These are phyloP conservation scores for Cottoperca gobio DNA, from an alignment of 2,797 vertebrate genomes.

Conservation along the genomic window DNA sequence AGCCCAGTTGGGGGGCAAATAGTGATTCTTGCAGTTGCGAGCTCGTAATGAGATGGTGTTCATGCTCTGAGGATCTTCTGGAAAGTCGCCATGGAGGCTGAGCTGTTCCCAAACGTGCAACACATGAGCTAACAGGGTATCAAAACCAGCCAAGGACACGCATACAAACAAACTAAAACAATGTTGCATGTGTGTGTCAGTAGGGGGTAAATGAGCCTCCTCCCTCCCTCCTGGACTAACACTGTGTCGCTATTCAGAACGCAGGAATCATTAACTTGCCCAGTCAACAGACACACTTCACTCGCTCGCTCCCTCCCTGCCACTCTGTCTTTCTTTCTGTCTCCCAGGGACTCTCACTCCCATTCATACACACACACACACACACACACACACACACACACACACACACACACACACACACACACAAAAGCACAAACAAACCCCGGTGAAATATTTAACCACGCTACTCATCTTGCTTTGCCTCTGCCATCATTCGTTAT, in stretches of 20 bases:
- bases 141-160: constrained; percentile 17
- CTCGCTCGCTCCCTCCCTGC: constrained; percentile 42
- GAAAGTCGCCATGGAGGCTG: constrained; percentile 27
- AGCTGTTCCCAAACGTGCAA: constrained; percentile 31
- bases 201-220: constrained; percentile 65
- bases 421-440: constrained; percentile 74
- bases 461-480: constrained; percentile 53
- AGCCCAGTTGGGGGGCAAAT: constrained; percentile 2
- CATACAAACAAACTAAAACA: constrained; percentile 37
- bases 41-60: not conserved
- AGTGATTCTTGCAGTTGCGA: not conserved
- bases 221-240: constrained; percentile 53
- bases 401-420: constrained; percentile 43
- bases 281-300: constrained; percentile 79
- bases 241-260: constrained; percentile 70
- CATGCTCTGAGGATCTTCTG: constrained; percentile 38
- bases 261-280: constrained; percentile 79
- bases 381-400: constrained; percentile 57
- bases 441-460: constrained; percentile 79
- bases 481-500: constrained; percentile 70
- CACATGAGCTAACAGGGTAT: constrained; percentile 27
- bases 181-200: constrained; percentile 54
- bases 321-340: constrained; percentile 57
- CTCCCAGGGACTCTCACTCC: constrained; percentile 52
- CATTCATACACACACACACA: constrained; percentile 26